Percentiles rank a stretch among this genome's conserved stretches.
Conservation (phyloP, 2,888 invertebrate genomes). For the Arge pagana region DNA sequence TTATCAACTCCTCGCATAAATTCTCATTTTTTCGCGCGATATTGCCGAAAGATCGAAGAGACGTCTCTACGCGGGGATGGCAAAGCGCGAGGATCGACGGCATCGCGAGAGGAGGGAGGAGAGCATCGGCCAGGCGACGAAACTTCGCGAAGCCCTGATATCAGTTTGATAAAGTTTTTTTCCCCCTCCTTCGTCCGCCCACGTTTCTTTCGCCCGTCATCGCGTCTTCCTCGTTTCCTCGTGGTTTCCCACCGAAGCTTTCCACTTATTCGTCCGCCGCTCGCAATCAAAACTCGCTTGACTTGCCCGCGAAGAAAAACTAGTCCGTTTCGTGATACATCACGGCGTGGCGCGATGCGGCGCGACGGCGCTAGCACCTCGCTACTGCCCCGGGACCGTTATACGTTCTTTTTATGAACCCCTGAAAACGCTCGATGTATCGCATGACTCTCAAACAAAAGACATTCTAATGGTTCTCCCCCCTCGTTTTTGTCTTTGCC, state of each 20-base stretch:
- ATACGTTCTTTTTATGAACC: conserved; percentile 36
- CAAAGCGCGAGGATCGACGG: too few relatives aligned
- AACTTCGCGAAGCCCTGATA: conserved; percentile 6
- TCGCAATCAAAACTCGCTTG: conserved; percentile 35
- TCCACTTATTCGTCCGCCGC: conserved; percentile 31
- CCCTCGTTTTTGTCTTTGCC: conserved; percentile 18
- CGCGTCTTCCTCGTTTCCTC: background rate
- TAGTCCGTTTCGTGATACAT: conserved; percentile 14
- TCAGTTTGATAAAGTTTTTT: conserved; percentile 19
- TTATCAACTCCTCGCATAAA: too few relatives aligned
- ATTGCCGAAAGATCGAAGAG: too few relatives aligned
- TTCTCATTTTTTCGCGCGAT: too few relatives aligned
- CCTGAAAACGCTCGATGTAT: conserved; percentile 32
- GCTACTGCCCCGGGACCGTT: conserved; percentile 25
- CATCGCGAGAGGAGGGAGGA: too few relatives aligned
- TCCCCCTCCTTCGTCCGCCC: background rate
- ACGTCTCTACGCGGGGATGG: too few relatives aligned
- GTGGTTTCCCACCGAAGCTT: conserved; percentile 13
- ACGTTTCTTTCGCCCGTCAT: background rate
- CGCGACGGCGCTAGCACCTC: conserved; percentile 21
- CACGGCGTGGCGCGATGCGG: too few relatives aligned
- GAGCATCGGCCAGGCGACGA: too few relatives aligned
- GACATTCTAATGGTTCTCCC: conserved; percentile 34
- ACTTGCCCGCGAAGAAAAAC: conserved; percentile 25
- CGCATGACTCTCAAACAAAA: conserved; percentile 36